Base-by-base conservation (phyloP, 2,113 vertebrate species). In the Bos taurus region DNA sequence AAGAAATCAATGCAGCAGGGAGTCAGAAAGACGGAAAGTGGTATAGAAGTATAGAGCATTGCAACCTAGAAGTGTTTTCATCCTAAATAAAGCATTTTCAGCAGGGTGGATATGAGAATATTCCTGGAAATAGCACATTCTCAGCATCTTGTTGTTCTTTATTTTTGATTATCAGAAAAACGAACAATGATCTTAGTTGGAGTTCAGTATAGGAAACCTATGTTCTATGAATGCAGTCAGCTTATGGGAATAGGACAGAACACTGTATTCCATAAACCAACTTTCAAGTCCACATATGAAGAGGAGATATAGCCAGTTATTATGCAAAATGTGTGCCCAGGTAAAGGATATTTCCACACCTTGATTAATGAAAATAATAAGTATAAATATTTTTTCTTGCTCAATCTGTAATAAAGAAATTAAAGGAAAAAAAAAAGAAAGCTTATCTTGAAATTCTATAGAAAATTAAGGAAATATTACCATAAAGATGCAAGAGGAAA, bases 21-120 rank as follows among this genome's bases (percentile, higher is more conserved):
- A 93, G 95, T 91, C 96, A 97, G 86, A 74, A 50, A 95, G 82
- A 91, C 1, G 36, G 93, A 93, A 95, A 95, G 57, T 92, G 36
- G 23, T 86, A 4, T 46, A 36, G 48, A 90, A 91, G 25, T 91
- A 46, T 74, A 62, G 7, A 84, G 28, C 48, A 54, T 54, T 95
- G 28, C 16, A 80, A 84, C 15, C 17, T 81, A 93, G 87, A 95
- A 71, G 60, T 33, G 95, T 81, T 96, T 98, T 97, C 10, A 86
- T 96, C 15, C 67, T 78, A 96, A 97, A 88, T 62, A 96, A 91
- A 96, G 60, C 60, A 95, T n/a, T 89, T 97, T 74, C 94, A 96
- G 50, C 2, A 9, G 59, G 33, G 15, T 54, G 2, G n/a, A 74
- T 74, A 54, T 80, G 57, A 93, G 46, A 90, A 52, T 59, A 91